Conservation (phyloP, 2,113 vertebrate genomes). For the Heterocephalus glaber region DNA sequence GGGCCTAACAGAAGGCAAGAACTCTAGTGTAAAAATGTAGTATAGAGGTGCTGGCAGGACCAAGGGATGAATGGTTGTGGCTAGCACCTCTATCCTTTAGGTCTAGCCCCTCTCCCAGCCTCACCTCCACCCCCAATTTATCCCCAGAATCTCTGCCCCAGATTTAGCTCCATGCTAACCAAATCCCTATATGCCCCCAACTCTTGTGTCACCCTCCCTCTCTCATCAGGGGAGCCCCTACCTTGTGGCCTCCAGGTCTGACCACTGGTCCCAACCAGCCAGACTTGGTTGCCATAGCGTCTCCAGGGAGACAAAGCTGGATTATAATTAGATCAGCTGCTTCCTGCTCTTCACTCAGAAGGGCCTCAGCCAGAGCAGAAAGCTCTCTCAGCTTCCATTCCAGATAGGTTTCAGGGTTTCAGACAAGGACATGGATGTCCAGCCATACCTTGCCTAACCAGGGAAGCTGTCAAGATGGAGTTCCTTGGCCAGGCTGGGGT, state of each 20-base stretch:
- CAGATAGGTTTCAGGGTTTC: neutral
- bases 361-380: constrained; percentile 67
- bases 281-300: constrained; percentile 93
- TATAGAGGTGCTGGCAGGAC: neutral
- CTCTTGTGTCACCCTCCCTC: neutral
- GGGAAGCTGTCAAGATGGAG: neutral
- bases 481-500: neutral
- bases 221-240: neutral
- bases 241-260: constrained; percentile 68
- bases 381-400: constrained; percentile 30
- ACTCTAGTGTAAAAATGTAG: neutral
- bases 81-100: neutral
- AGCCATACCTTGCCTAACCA: neutral
- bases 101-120: neutral
- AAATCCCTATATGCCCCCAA: neutral
- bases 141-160: neutral
- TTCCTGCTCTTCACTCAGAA: constrained; percentile 78
- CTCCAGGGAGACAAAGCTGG: constrained; percentile 91
- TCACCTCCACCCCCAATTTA: neutral
- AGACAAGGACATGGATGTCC: neutral
- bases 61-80: neutral
- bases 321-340: constrained; percentile 91
- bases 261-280: constrained; percentile 67
- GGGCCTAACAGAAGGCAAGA: constrained; percentile 6
- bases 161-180: neutral